These are phyloP conservation scores for Drosophila cardini DNA, from an alignment of 1,140 invertebrate species.

Conservation along the genomic window DNA sequence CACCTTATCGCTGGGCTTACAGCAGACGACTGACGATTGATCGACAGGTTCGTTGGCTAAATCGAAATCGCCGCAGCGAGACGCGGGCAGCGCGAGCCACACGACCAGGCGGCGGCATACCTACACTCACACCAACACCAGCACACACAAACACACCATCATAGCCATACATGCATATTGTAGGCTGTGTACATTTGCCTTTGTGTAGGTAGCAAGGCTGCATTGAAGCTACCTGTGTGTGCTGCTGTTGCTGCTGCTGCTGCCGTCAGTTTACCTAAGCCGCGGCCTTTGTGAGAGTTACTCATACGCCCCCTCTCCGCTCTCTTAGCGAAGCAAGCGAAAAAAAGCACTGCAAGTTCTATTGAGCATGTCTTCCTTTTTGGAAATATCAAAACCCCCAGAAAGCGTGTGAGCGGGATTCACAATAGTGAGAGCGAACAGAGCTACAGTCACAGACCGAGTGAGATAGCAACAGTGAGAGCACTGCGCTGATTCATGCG, in stretches of 20 bases:
- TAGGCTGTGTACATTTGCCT: conserved; percentile 5
- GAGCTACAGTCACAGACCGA: conserved; percentile 25
- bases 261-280: conserved; percentile 39
- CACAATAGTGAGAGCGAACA: conserved; percentile 43
- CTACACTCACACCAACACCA: conserved; percentile 29
- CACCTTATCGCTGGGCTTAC: conserved; percentile 81
- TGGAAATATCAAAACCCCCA: conserved; percentile 73
- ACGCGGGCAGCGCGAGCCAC: conserved; percentile 67
- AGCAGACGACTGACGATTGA: conserved; percentile 84
- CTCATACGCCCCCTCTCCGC: conserved; percentile 66
- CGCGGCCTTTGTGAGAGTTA: conserved; percentile 58
- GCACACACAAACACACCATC: conserved; percentile 9
- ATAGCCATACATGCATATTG: conserved; percentile 1
- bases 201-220: conserved; percentile 46
- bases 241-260: conserved; percentile 19
- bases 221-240: conserved; percentile 48
- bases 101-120: conserved; percentile 70
- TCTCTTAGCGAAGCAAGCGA: neutral
- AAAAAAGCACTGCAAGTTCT: conserved; percentile 48
- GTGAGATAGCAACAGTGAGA: conserved; percentile 29
- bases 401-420: conserved; percentile 61
- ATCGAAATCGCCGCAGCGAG: conserved; percentile 78
- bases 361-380: conserved; percentile 74
- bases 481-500: conserved; percentile 71
- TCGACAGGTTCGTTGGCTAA: conserved; percentile 84